These are phyloP conservation scores for Drosophila azteca DNA, from an alignment of 1,140 invertebrate genomes.

Conservation along the genomic window DNA sequence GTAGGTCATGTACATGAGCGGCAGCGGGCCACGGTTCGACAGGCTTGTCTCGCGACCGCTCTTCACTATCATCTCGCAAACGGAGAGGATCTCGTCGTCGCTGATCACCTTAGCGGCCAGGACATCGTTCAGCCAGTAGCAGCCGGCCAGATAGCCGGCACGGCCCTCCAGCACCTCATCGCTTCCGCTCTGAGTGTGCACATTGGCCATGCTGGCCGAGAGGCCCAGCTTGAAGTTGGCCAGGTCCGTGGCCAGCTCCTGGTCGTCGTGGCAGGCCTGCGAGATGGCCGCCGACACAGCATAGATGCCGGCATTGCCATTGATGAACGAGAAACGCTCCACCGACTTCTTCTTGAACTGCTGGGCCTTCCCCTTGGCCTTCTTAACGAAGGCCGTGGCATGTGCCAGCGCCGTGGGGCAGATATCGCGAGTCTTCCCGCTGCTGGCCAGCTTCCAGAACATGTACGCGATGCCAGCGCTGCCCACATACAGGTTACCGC, in stretches of 20 bases:
- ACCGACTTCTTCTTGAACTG: slow-evolving; percentile 69
- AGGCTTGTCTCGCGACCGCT: slow-evolving; percentile 89
- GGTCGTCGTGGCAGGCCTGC: slow-evolving; percentile 58
- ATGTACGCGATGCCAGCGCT: slow-evolving; percentile 85
- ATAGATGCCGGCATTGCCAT: slow-evolving; percentile 87
- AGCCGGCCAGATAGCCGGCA: slow-evolving; percentile 91
- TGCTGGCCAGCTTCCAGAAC: slow-evolving; percentile 84
- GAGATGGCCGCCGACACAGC: slow-evolving; percentile 86
- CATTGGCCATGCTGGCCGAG: slow-evolving; percentile 84
- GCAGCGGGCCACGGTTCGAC: slow-evolving; percentile 86
- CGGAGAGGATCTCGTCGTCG: slow-evolving; percentile 85
- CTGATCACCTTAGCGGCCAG: slow-evolving; percentile 85
- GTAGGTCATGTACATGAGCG: slow-evolving; percentile 94
- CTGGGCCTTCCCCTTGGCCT: slow-evolving; percentile 70
- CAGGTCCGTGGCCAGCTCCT: slow-evolving; percentile 84
- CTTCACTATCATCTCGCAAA: slow-evolving; percentile 88
- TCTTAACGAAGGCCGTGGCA: slow-evolving; percentile 83
- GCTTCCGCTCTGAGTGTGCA: slow-evolving; percentile 87
- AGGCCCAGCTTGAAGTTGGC: slow-evolving; percentile 83
- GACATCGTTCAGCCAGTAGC: slow-evolving; percentile 88
- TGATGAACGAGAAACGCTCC: slow-evolving; percentile 85
- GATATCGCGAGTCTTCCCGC: slow-evolving; percentile 62
- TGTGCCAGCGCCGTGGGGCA: slow-evolving; percentile 73
- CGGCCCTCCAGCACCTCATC: slow-evolving; percentile 94
- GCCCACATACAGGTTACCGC: slow-evolving; percentile 85